Percentiles rank a stretch among this genome's conserved stretches.
Conservation (phyloP, 2,888 invertebrate genomes). For the Acanthosoma haemorrhoidale region DNA sequence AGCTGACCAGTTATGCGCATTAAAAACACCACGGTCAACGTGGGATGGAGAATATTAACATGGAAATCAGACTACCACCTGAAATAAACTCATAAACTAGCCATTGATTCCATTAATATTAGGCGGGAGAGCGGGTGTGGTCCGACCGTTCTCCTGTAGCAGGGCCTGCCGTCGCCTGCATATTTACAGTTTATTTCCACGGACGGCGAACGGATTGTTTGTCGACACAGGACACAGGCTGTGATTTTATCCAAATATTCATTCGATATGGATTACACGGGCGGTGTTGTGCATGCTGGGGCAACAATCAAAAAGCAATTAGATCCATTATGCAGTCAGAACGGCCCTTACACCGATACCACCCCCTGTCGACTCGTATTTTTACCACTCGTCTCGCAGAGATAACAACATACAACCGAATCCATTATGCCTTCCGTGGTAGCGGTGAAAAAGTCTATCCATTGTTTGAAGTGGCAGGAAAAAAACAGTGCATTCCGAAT, state of each 20-base stretch:
- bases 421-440: background rate
- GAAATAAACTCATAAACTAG: conserved; percentile 11
- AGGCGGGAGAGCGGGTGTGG: no score
- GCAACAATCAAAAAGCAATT: conserved; percentile 26
- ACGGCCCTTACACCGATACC: conserved; percentile 1
- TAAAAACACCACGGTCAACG: background rate
- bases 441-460: background rate
- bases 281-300: conserved; percentile 25
- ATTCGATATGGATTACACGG: conserved; percentile 37
- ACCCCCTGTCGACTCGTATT: conserved; percentile 1
- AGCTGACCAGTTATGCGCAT: conserved; percentile 5
- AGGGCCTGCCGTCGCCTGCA: background rate
- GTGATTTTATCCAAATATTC: conserved; percentile 39
- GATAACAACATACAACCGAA: conserved; percentile 24
- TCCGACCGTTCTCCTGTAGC: no score
- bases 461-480: background rate
- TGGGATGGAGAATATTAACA: conserved; percentile 11
- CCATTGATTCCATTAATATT: background rate
- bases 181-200: conserved; percentile 14
- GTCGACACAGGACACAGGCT: conserved; percentile 4
- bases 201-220: background rate
- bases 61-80: conserved; percentile 9
- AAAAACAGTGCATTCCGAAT: background rate
- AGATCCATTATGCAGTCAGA: conserved; percentile 23
- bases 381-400: conserved; percentile 17